Evolutionary conservation across 2,888 invertebrate species (phyloP).

Genomic region (Trachelus iudaicus): DNA sequence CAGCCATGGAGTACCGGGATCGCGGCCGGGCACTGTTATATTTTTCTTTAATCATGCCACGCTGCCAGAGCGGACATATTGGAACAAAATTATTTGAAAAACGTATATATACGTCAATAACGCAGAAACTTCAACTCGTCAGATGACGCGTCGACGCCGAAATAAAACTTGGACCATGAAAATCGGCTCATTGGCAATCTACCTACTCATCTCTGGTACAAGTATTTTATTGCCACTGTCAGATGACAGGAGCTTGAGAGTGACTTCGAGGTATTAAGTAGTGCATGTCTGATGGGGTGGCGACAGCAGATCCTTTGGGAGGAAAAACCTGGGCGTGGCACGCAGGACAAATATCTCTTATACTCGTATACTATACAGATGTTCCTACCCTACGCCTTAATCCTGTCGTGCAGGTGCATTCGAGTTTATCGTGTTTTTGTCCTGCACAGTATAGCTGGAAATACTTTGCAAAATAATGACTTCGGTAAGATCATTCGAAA

Average conservation of each 20-base stretch:
- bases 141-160: too few relatives aligned
- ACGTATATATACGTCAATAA: too few relatives aligned
- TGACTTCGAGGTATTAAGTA: slow-evolving; percentile 8
- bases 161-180: too few relatives aligned
- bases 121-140: too few relatives aligned
- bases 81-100: too few relatives aligned
- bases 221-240: neutral
- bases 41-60: too few relatives aligned
- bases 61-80: too few relatives aligned
- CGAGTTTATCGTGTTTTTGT: neutral
- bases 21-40: too few relatives aligned
- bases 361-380: neutral
- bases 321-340: slow-evolving; percentile 16
- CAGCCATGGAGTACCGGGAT: too few relatives aligned
- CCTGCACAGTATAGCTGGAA: neutral
- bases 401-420: neutral
- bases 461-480: neutral
- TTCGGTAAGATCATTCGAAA: neutral
- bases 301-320: slow-evolving; percentile 9
- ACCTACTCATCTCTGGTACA: neutral
- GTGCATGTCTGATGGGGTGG: slow-evolving; percentile 8
- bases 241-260: neutral
- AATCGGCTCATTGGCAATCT: too few relatives aligned
- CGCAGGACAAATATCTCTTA: neutral
- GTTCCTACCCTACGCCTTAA: slow-evolving; percentile 8